Evolutionary conservation across 2,888 invertebrate genomes (phyloP).

Genomic region (Aphidoletes aphidimyza): DNA sequence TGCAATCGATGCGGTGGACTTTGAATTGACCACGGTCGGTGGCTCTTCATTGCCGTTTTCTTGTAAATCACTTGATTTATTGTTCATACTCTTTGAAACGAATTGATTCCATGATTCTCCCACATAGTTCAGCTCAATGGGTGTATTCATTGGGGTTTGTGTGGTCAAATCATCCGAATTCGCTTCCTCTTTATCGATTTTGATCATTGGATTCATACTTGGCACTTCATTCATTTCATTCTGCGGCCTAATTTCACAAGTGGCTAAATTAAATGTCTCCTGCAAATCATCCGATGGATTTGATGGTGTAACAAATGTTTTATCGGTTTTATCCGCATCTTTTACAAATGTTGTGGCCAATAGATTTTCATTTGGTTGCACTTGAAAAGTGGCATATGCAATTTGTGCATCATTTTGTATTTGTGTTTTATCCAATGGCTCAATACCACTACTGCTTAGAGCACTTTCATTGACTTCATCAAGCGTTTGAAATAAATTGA

Average conservation of each 20-base stretch:
- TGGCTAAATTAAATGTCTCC: not conserved
- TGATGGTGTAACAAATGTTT: not conserved
- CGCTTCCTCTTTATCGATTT: slow-evolving; percentile 58
- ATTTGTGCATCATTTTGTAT: not conserved
- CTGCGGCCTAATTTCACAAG: not conserved
- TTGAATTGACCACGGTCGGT: not conserved
- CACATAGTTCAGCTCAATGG: slow-evolving; percentile 59
- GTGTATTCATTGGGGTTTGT: slow-evolving; percentile 60
- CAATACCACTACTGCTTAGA: not conserved
- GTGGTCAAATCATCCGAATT: slow-evolving; percentile 59
- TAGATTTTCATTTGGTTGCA: not conserved
- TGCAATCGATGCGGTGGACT: not conserved
- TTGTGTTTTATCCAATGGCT: not conserved
- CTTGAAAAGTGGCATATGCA: not conserved
- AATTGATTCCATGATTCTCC: slow-evolving; percentile 59
- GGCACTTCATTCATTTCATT: not conserved
- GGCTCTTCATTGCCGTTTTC: not conserved
- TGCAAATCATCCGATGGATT: not conserved
- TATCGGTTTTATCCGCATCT: not conserved
- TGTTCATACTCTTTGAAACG: slow-evolving; percentile 56
- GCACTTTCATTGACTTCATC: slow-evolving; percentile 32
- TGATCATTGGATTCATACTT: slow-evolving; percentile 57
- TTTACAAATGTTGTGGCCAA: not conserved
- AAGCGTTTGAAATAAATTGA: slow-evolving; percentile 26
- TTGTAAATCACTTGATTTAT: not conserved